A percentile compares a stretch with the other conserved stretches of the same genome.
These are phyloP conservation scores for Pristis pectinata DNA, from an alignment of 2,797 vertebrate species.

Conservation along the genomic window DNA sequence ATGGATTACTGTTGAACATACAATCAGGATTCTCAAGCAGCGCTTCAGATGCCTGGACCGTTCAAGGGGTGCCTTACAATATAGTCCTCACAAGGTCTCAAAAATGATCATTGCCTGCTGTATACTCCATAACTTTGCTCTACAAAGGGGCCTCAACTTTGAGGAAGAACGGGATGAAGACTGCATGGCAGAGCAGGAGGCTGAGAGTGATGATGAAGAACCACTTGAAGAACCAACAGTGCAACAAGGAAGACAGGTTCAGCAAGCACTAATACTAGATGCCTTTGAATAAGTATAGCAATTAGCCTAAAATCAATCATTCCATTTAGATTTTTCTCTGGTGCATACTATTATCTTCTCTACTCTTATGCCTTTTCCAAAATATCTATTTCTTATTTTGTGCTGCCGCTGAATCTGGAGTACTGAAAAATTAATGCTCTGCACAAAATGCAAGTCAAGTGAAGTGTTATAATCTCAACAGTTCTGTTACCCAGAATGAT, in stretches of 20 bases:
- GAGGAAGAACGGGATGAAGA: not conserved
- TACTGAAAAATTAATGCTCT: not conserved
- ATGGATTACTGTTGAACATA: not conserved
- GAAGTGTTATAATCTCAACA: not conserved
- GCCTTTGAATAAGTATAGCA: slow-evolving; percentile 9
- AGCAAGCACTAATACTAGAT: not conserved
- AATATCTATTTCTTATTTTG: not conserved
- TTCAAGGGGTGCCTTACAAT: not conserved
- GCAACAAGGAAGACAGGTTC: not conserved
- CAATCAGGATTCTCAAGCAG: not conserved
- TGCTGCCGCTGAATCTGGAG: not conserved
- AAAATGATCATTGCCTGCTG: slow-evolving; percentile 8
- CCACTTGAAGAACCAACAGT: not conserved
- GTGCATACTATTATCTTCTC: not conserved
- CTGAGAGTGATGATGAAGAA: slow-evolving; percentile 15
- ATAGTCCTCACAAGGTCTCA: slow-evolving; percentile 15
- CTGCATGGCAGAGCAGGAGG: not conserved
- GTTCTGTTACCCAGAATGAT: not conserved
- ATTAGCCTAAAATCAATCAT: not conserved
- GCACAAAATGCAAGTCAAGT: not conserved
- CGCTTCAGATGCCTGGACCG: not conserved
- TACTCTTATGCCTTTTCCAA: not conserved
- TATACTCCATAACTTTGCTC: not conserved
- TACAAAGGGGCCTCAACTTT: not conserved
- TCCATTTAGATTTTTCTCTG: not conserved